A percentile compares a stretch with the other conserved stretches of the same genome.
phyloP scores from a whole-genome alignment of 2,888 invertebrate genomes.

The Apeira syringaria region DNA sequence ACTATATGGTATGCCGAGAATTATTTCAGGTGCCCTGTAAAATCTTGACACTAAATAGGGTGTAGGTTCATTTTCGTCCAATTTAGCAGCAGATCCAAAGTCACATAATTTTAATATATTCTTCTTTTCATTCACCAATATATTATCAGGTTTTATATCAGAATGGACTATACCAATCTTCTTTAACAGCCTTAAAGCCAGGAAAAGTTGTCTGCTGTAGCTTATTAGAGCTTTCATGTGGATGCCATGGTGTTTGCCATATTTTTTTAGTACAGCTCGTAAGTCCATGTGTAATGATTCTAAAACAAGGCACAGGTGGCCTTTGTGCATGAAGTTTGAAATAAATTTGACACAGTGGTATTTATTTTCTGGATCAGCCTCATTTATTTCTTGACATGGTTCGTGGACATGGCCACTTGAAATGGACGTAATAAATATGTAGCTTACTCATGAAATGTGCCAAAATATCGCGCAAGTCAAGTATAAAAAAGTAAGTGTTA shows the following conservation, averaged over 20 bases:
- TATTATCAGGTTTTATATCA: conserved; percentile 99
- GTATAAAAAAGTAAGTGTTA: no score
- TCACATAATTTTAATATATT: conserved; percentile 98
- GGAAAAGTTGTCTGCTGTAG: conserved; percentile 96
- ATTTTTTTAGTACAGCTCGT: conserved; percentile 96
- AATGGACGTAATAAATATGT: no score
- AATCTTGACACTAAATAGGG: conserved; percentile 99
- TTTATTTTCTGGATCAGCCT: conserved; percentile 97
- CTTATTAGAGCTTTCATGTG: conserved; percentile 98
- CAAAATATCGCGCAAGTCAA: no score
- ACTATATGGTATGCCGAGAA: conserved; percentile 97
- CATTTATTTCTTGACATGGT: conserved; percentile 96
- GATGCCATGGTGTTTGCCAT: conserved; percentile 96
- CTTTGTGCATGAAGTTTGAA: conserved; percentile 97
- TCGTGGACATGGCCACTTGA: no score
- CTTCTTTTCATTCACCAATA: conserved; percentile 98
- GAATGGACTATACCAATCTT: conserved; percentile 98
- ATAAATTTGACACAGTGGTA: conserved; percentile 95
- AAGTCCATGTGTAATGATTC: conserved; percentile 97
- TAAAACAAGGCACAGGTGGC: conserved; percentile 98
- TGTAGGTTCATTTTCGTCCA: conserved; percentile 97
- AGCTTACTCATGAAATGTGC: conserved; percentile 98
- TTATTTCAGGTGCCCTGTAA: conserved; percentile 99
- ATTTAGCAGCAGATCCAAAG: conserved; percentile 98
- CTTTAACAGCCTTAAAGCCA: conserved; percentile 96